phyloP scores from a whole-genome alignment of 1,140 invertebrate species.

The Asobara japonica region DNA sequence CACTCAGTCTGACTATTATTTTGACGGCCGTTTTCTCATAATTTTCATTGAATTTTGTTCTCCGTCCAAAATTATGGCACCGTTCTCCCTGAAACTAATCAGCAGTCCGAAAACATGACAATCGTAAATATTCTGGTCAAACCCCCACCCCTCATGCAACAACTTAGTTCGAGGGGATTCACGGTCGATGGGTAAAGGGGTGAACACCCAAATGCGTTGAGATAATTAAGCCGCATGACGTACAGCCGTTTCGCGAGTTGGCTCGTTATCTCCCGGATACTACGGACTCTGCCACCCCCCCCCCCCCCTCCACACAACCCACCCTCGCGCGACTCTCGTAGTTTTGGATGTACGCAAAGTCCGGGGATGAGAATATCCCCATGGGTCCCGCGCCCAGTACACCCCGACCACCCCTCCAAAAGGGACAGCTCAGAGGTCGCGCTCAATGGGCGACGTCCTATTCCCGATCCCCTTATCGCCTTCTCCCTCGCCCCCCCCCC shows the following conservation, averaged over 20 bases:
- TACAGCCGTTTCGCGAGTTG: slow-evolving; percentile 67
- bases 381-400: slow-evolving; percentile 41
- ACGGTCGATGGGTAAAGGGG: slow-evolving; percentile 42
- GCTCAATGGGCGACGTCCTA: slow-evolving; percentile 58
- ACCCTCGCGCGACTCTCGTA: slow-evolving; percentile 64
- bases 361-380: slow-evolving; percentile 46
- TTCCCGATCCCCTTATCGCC: slow-evolving; percentile 43
- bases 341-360: slow-evolving; percentile 59
- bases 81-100: too few relatives aligned
- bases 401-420: neutral
- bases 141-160: neutral
- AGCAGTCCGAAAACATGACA: neutral
- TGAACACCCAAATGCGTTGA: slow-evolving; percentile 57
- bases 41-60: too few relatives aligned
- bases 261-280: slow-evolving; percentile 66
- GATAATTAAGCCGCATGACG: slow-evolving; percentile 67
- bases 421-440: slow-evolving; percentile 62
- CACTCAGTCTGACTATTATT: too few relatives aligned
- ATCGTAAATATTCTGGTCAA: neutral
- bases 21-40: too few relatives aligned
- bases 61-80: too few relatives aligned
- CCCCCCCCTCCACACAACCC: too few relatives aligned
- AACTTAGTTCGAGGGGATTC: neutral
- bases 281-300: slow-evolving; percentile 26
- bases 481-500: slow-evolving; percentile 29